Evolutionary conservation across 2,888 invertebrate species (phyloP).

Genomic region (Leptinotarsa peninsularis): DNA sequence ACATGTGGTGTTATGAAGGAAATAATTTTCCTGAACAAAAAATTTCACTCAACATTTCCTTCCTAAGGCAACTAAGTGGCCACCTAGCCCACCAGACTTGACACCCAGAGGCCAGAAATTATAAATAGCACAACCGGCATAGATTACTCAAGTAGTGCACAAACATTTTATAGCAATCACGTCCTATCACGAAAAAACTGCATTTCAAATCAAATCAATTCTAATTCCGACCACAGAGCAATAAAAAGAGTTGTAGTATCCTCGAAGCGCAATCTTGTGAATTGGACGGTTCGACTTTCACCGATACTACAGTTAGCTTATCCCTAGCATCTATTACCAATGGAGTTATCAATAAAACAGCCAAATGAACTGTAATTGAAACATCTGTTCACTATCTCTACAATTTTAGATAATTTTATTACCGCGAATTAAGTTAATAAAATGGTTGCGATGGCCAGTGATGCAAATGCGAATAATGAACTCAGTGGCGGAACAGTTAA

Average conservation of each 20-base stretch:
- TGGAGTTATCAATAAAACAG: slow-evolving; percentile 15
- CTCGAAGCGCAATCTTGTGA: slow-evolving; percentile 10
- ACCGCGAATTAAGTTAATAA: slow-evolving; percentile 4
- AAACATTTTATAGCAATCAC: not conserved
- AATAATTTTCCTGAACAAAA: too few species aligned
- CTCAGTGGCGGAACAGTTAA: not conserved
- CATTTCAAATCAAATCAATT: slow-evolving; percentile 9
- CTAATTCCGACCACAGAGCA: not conserved
- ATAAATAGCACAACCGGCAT: too few species aligned
- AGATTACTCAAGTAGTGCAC: too few species aligned
- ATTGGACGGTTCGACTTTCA: slow-evolving; percentile 7
- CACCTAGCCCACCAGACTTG: too few species aligned
- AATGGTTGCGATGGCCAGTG: not conserved
- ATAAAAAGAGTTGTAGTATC: slow-evolving; percentile 3
- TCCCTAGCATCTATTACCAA: slow-evolving; percentile 8
- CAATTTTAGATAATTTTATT: slow-evolving; percentile 17
- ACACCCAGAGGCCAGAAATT: too few species aligned
- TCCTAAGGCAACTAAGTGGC: too few species aligned
- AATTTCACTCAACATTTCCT: too few species aligned
- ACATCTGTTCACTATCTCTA: slow-evolving; percentile 5
- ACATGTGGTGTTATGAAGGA: too few species aligned
- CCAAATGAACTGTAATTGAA: slow-evolving; percentile 1
- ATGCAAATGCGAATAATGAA: not conserved
- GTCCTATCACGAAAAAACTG: not conserved
- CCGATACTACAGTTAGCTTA: slow-evolving; percentile 14